Percentiles rank a stretch among this genome's conserved stretches.
phyloP scores from a whole-genome alignment of 2,888 invertebrate genomes.

The Taenaris catops region DNA sequence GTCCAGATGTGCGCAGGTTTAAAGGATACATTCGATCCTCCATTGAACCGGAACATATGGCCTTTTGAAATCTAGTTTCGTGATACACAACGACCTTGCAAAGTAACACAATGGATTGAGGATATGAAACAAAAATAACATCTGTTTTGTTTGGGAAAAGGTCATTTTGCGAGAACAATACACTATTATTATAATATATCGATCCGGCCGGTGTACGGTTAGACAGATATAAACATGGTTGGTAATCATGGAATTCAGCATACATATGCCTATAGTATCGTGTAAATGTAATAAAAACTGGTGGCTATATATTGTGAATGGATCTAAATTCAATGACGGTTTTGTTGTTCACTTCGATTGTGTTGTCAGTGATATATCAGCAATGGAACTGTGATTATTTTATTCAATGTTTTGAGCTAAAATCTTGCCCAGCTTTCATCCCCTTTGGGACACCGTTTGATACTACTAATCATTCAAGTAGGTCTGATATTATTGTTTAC shows the following conservation, averaged over 20 bases:
- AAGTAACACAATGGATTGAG: conserved; percentile 16
- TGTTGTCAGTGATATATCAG: no score
- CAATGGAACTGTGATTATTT: no score
- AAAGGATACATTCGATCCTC: neutral
- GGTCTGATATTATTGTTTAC: no score
- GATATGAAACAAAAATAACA: conserved; percentile 28
- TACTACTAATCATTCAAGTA: no score
- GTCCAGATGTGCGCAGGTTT: neutral
- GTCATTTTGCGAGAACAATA: conserved; percentile 31
- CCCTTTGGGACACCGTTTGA: no score
- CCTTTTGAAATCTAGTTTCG: conserved; percentile 12
- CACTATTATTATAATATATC: conserved; percentile 32
- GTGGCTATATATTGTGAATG: conserved; percentile 2
- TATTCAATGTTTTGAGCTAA: no score
- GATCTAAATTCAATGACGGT: neutral
- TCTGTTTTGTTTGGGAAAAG: conserved; percentile 31
- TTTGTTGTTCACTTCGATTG: no score
- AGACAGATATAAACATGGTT: conserved; percentile 17
- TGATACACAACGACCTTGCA: conserved; percentile 16
- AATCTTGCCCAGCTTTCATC: no score
- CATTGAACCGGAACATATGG: conserved; percentile 5
- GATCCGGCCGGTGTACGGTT: conserved; percentile 19
- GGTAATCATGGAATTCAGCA: conserved; percentile 16
- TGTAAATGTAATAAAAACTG: conserved; percentile 1
- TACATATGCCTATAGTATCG: no score